Conservation (phyloP, 2,113 vertebrate species). For the Sapajus apella region DNA sequence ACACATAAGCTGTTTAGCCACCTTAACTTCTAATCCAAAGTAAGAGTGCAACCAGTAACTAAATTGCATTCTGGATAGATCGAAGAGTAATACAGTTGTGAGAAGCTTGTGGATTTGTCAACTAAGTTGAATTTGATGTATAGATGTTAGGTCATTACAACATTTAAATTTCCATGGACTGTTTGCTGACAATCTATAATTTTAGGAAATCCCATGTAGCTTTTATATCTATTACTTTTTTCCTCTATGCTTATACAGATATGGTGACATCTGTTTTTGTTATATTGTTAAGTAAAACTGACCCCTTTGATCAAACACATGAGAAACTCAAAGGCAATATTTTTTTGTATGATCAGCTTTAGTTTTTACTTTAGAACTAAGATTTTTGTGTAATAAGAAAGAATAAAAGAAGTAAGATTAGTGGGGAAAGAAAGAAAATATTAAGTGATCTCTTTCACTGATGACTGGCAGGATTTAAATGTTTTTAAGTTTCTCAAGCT, state of each 20-base stretch:
- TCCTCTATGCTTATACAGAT: neutral
- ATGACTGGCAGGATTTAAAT: neutral
- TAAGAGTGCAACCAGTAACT: neutral
- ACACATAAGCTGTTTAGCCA: neutral
- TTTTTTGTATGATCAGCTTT: neutral
- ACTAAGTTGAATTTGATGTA: neutral
- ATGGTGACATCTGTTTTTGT: neutral
- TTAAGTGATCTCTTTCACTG: slow-evolving; percentile 1
- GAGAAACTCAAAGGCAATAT: neutral
- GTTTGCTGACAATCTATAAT: neutral
- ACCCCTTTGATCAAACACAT: neutral
- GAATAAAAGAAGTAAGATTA: neutral
- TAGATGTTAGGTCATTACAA: neutral
- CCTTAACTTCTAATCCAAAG: neutral
- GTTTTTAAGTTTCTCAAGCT: neutral
- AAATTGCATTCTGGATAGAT: neutral
- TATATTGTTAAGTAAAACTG: slow-evolving; percentile 15
- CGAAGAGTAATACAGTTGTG: neutral
- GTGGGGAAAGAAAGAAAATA: neutral
- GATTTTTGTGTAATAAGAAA: neutral
- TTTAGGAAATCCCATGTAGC: neutral
- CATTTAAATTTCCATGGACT: neutral
- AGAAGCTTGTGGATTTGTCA: neutral
- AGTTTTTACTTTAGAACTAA: slow-evolving; percentile 8
- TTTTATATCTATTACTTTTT: neutral